Base-by-base conservation (phyloP, 1,140 invertebrate genomes). In the Megathymus violae region DNA sequence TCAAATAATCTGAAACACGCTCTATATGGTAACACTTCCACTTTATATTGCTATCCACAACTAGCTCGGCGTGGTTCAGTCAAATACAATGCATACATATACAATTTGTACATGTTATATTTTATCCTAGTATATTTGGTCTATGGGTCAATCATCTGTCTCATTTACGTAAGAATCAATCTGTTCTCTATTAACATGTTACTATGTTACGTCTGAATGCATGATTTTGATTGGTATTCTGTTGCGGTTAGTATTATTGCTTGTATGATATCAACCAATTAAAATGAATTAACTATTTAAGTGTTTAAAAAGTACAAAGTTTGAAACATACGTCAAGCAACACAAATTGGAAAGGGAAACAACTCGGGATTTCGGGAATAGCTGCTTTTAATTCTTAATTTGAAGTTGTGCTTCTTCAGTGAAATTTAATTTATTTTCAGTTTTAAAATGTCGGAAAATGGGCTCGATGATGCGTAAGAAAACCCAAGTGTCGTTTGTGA, bases 401-500 rank as follows among this genome's bases (percentile, higher is more conserved):
- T n/a, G 22, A 36, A 58, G 41, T 58, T 46, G 11, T 4, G 51
- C 14, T 58, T 59, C 46, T 59, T 43, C 11, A 47, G n/a, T 47
- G 27, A 47, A 46, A 59, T 59, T 36, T 36, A 4, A 36, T 59
- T 46, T 27, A 59, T 44, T 36, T 47, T 59, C 3, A 31, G 25
- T 46, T 80, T 78, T 82, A 89, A 84, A 85, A 91, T 91, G 88
- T 80, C 81, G 86, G 80, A 91, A 89, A 85, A 91, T 91, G 88
- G 80, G 80, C 80, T 80, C 82, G 63, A 84, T 72, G 58, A 91
- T 91, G 89, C 89, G 90, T 83, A 92, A 92, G 81, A 90, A 91
- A 78, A 91, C 89, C 59, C 85, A 99, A 96, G 97, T 99, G 46
- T 99, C 98, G 52, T 99, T 98, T 94, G 98, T 99, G 47, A 98